These are phyloP conservation scores for Ectobius pallidus DNA, from an alignment of 2,888 invertebrate species.

Conservation along the genomic window DNA sequence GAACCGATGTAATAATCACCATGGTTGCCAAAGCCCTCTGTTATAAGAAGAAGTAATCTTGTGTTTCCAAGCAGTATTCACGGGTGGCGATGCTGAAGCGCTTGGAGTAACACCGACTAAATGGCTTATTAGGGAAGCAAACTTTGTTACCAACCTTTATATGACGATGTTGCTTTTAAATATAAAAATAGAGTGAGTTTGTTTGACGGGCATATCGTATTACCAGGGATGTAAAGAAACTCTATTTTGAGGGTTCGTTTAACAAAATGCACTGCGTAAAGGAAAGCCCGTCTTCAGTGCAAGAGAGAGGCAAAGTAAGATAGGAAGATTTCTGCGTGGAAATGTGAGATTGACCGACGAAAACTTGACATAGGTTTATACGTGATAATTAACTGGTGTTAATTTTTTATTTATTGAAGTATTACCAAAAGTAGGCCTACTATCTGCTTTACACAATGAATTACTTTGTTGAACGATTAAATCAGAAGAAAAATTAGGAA, in stretches of 20 bases:
- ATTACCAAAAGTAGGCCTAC: no score
- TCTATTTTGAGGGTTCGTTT: conserved; percentile 8
- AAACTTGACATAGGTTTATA: no score
- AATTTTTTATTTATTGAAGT: no score
- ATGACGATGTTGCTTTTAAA: neutral
- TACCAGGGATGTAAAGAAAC: neutral
- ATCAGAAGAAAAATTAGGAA: no score
- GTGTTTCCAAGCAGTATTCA: neutral
- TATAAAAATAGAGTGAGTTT: conserved; percentile 3
- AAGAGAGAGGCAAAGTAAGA: neutral
- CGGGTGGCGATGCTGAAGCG: neutral
- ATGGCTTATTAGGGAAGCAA: conserved; percentile 2
- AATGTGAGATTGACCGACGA: no score
- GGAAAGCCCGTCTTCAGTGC: neutral
- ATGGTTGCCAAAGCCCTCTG: no score
- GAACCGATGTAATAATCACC: no score
- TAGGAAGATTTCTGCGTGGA: no score
- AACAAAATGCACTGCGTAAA: neutral
- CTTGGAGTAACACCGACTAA: conserved; percentile 5
- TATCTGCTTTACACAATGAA: no score
- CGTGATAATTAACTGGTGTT: no score
- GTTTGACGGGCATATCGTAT: neutral
- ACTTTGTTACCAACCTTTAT: conserved; percentile 1
- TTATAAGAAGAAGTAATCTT: no score
- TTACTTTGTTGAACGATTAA: no score